Conservation (phyloP, 2,888 invertebrate species). For the Notodonta ziczac region DNA sequence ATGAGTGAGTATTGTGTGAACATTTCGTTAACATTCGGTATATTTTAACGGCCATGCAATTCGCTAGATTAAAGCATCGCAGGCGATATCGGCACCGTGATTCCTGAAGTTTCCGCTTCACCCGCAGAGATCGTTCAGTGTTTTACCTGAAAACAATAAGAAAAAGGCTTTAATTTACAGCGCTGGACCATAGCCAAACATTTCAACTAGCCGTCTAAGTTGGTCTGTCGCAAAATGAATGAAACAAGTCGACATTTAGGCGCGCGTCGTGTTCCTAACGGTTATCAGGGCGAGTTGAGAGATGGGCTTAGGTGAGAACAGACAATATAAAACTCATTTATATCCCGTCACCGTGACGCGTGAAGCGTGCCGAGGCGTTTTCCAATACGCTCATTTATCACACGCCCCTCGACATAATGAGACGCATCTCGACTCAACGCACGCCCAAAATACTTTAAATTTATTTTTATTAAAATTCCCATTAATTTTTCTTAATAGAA, state of each 20-base stretch:
- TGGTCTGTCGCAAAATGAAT: conserved; percentile 75
- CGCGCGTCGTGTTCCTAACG: conserved; percentile 63
- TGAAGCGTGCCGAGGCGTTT: conserved; percentile 78
- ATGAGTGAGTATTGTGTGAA: conserved; percentile 6
- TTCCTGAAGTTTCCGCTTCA: conserved; percentile 57
- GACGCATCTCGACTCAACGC: conserved; percentile 72
- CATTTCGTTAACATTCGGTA: conserved; percentile 21
- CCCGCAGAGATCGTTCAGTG: conserved; percentile 69
- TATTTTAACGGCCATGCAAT: conserved; percentile 31
- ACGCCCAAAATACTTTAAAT: conserved; percentile 69
- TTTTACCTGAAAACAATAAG: conserved; percentile 83
- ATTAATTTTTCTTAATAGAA: conserved; percentile 54
- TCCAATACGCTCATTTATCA: conserved; percentile 82
- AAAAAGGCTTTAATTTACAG: conserved; percentile 80
- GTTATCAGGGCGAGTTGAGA: conserved; percentile 66
- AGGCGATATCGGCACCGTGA: conserved; percentile 42
- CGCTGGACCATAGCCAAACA: conserved; percentile 77
- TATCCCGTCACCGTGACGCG: conserved; percentile 77
- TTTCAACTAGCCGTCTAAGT: conserved; percentile 80
- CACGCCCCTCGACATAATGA: conserved; percentile 77
- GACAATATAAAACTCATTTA: conserved; percentile 82
- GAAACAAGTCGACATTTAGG: conserved; percentile 72
- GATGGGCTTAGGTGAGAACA: conserved; percentile 78
- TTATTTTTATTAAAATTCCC: conserved; percentile 64
- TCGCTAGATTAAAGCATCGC: conserved; percentile 39